Evolutionary conservation across 2,888 invertebrate genomes (phyloP).

Genomic region (Malthinus flaveolus): DNA sequence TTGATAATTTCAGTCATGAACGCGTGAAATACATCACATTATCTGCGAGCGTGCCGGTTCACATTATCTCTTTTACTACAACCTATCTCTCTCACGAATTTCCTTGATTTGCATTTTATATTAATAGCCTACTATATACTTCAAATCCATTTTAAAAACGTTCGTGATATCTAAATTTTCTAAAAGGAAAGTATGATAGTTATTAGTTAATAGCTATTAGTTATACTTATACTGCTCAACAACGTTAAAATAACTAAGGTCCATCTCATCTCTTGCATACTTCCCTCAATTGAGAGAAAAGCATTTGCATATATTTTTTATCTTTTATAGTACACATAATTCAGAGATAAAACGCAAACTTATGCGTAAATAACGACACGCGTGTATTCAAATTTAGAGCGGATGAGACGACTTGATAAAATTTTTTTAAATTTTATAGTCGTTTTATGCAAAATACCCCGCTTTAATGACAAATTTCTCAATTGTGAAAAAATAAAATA

Average conservation of each 20-base stretch:
- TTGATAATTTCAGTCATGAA: constrained; percentile 20
- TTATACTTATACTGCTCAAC: background rate
- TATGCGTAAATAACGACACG: too few relatives aligned
- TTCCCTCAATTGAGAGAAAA: background rate
- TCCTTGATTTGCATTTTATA: constrained; percentile 38
- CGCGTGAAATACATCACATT: constrained; percentile 31
- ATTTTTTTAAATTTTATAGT: too few relatives aligned
- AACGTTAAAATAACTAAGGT: background rate
- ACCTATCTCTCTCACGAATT: constrained; percentile 30
- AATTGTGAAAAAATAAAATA: too few relatives aligned
- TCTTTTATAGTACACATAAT: too few relatives aligned
- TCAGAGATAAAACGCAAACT: too few relatives aligned
- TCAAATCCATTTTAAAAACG: constrained; percentile 36
- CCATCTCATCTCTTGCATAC: background rate
- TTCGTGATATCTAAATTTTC: constrained; percentile 21
- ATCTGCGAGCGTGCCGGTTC: constrained; percentile 26
- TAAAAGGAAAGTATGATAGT: constrained; percentile 5
- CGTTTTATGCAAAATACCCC: too few relatives aligned
- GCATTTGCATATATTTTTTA: too few relatives aligned
- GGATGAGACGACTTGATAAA: too few relatives aligned
- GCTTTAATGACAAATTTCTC: too few relatives aligned
- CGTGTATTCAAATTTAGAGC: too few relatives aligned
- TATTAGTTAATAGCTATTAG: constrained; percentile 6
- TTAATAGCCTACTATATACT: constrained; percentile 37
- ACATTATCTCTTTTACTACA: constrained; percentile 15